Percentiles rank a stretch among this genome's conserved stretches.
Evolutionary conservation across 1,140 invertebrate genomes (phyloP).

Genomic region (Plutomurus gul): DNA sequence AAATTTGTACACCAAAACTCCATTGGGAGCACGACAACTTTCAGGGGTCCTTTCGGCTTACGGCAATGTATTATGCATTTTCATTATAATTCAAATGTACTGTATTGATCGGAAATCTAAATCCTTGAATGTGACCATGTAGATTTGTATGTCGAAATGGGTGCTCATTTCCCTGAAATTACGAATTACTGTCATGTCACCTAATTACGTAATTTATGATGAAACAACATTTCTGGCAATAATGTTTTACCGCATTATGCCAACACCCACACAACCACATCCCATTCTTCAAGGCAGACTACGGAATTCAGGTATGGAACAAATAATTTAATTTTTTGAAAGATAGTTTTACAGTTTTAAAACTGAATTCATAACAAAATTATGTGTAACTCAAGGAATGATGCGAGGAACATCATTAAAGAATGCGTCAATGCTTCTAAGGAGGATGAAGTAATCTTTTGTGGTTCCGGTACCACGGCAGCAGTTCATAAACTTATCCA

Average conservation of each 20-base stretch:
- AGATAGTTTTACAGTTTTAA: too few species aligned
- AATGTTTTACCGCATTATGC: conserved; percentile 65
- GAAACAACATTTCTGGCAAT: conserved; percentile 56
- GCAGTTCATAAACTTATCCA: conserved; percentile 62
- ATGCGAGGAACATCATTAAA: conserved; percentile 61
- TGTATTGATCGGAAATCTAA: too few species aligned
- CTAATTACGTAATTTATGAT: too few species aligned
- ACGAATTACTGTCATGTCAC: too few species aligned
- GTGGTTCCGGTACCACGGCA: conserved; percentile 62
- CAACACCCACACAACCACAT: conserved; percentile 65
- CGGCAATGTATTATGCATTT: too few species aligned
- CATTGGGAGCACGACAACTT: too few species aligned
- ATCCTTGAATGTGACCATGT: too few species aligned
- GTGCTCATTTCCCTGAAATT: too few species aligned
- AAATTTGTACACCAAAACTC: too few species aligned
- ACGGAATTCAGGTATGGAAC: conserved; percentile 59
- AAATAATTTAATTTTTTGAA: neutral
- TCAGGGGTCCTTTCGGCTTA: too few species aligned
- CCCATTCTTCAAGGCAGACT: conserved; percentile 62
- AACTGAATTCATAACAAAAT: neutral
- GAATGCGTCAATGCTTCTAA: conserved; percentile 62
- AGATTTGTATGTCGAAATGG: too few species aligned
- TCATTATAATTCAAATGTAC: too few species aligned
- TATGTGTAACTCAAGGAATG: conserved; percentile 48
- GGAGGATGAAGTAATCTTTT: conserved; percentile 63